Percentiles rank a stretch among this genome's conserved stretches.
Evolutionary conservation across 2,888 invertebrate genomes (phyloP).

Genomic region (Amblyjoppa fuscipennis): DNA sequence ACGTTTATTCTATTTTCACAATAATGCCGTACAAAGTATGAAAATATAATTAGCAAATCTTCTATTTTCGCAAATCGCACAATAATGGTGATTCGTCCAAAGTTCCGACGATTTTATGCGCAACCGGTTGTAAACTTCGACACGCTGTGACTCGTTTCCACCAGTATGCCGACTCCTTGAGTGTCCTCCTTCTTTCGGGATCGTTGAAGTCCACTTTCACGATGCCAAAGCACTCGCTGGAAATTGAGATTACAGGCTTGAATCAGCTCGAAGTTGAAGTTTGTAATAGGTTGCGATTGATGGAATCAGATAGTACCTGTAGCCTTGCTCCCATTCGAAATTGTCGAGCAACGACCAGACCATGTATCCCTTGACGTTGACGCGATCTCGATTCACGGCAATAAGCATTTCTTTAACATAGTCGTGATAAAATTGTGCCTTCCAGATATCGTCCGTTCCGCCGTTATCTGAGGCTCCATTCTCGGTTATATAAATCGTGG

Average conservation of each 20-base stretch:
- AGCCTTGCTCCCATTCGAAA: constrained; percentile 89
- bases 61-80: neutral
- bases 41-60: neutral
- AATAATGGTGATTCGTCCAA: neutral
- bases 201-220: constrained; percentile 89
- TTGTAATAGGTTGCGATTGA: neutral
- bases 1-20: neutral
- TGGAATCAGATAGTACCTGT: constrained; percentile 83
- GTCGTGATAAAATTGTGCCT: constrained; percentile 79
- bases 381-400: constrained; percentile 85
- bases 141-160: neutral
- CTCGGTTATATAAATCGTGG: constrained; percentile 83
- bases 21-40: neutral
- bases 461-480: constrained; percentile 82
- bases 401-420: constrained; percentile 86
- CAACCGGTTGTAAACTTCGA: neutral
- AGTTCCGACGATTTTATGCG: neutral
- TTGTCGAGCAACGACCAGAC: constrained; percentile 89
- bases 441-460: constrained; percentile 72
- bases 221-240: constrained; percentile 88
- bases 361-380: constrained; percentile 86
- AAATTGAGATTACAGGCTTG: neutral
- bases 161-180: constrained; percentile 87
- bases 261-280: neutral
- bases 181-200: constrained; percentile 87